Conservation (phyloP, 2,797 vertebrate species). For the Ctenochaetus hawaiiensis region DNA sequence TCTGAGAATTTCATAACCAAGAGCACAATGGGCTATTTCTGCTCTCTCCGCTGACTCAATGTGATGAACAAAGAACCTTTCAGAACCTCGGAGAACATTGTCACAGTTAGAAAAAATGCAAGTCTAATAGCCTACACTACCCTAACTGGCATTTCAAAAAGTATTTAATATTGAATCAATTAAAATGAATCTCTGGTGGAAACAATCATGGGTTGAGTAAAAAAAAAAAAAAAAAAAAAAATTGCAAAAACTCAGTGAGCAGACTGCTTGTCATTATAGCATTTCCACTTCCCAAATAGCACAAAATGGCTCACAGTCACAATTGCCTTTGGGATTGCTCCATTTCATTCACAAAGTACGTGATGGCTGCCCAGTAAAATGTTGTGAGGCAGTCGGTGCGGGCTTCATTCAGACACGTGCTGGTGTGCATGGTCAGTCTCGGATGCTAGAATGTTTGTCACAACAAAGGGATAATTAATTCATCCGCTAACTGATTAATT, state of each 20-base stretch:
- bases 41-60: slow-evolving; percentile 37
- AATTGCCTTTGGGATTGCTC: slow-evolving; percentile 50
- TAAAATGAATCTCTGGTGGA: slow-evolving; percentile 23
- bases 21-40: slow-evolving; percentile 43
- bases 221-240: slow-evolving; percentile 3
- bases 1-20: slow-evolving; percentile 49
- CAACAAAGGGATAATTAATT: slow-evolving; percentile 43
- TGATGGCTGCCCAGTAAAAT: slow-evolving; percentile 40
- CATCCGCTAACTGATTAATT: slow-evolving; percentile 43
- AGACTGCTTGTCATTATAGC: slow-evolving; percentile 36
- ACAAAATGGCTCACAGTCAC: slow-evolving; percentile 55
- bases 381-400: slow-evolving; percentile 22
- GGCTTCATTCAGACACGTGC: slow-evolving; percentile 34
- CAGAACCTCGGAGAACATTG: slow-evolving; percentile 49
- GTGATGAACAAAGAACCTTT: slow-evolving; percentile 39
- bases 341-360: slow-evolving; percentile 50
- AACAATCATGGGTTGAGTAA: slow-evolving; percentile 15
- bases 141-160: slow-evolving; percentile 23
- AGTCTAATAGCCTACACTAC: not conserved
- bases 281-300: slow-evolving; percentile 20
- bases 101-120: slow-evolving; percentile 16
- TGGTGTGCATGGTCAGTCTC: slow-evolving; percentile 19
- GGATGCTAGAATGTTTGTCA: slow-evolving; percentile 2
- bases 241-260: slow-evolving; percentile 12
- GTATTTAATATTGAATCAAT: slow-evolving; percentile 38